Evolutionary conservation across 1,140 invertebrate genomes (phyloP).

Genomic region (Bradysia coprophila): DNA sequence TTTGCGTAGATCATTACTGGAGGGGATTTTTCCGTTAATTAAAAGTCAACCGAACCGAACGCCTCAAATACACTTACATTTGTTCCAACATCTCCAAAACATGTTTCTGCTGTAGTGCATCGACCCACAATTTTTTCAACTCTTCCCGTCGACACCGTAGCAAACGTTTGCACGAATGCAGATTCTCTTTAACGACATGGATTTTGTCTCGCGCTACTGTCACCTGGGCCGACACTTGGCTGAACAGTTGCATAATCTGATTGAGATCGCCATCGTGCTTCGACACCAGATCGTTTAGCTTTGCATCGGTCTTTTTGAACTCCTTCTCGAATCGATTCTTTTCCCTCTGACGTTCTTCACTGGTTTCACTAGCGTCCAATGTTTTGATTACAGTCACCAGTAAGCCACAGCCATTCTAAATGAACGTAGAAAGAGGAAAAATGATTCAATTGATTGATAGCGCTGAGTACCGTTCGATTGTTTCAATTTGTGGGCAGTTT

Average conservation of each 20-base stretch:
- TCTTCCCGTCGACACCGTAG: conserved; percentile 84
- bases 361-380: conserved; percentile 79
- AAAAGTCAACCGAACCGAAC: conserved; percentile 6
- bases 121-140: conserved; percentile 78
- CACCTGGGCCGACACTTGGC: conserved; percentile 21
- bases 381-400: conserved; percentile 86
- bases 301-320: conserved; percentile 76
- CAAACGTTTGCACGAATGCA: conserved; percentile 77
- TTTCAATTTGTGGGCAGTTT: too few species aligned
- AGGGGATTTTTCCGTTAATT: conserved; percentile 9
- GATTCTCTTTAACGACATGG: conserved; percentile 68
- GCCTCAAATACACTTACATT: conserved; percentile 39
- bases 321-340: conserved; percentile 85
- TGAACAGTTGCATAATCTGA: conserved; percentile 36
- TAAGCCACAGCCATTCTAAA: conserved; percentile 24
- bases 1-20: conserved; percentile 54
- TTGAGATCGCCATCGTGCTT: conserved; percentile 75
- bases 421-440: not conserved
- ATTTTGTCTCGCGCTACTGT: conserved; percentile 57
- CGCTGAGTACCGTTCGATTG: too few species aligned
- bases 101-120: conserved; percentile 84
- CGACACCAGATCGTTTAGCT: conserved; percentile 73
- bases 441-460: not conserved
- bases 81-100: conserved; percentile 72
- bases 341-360: conserved; percentile 86